Evolutionary conservation across 2,888 invertebrate species (phyloP).

Genomic region (Aromia moschata): DNA sequence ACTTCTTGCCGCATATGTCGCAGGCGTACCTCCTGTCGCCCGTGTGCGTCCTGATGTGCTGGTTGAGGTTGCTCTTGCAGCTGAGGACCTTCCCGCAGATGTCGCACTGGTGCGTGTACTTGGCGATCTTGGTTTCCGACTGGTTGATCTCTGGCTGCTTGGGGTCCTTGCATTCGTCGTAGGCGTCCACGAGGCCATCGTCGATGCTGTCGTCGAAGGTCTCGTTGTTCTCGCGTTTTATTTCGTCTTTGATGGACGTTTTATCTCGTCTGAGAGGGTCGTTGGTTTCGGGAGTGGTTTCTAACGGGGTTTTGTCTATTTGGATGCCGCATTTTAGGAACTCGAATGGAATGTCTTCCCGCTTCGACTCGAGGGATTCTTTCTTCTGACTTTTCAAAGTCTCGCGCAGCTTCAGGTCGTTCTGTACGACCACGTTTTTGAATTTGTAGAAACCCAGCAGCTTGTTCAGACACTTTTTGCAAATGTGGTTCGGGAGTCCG

Average conservation of each 20-base stretch:
- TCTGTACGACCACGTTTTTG: constrained; percentile 39
- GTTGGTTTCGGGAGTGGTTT: not conserved
- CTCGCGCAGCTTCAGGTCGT: constrained; percentile 41
- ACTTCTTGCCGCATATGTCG: constrained; percentile 49
- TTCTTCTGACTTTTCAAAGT: constrained; percentile 16
- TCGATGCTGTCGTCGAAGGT: not conserved
- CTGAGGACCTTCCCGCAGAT: constrained; percentile 49
- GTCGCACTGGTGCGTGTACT: constrained; percentile 46
- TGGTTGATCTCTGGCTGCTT: not conserved
- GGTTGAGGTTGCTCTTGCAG: constrained; percentile 46
- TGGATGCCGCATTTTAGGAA: not conserved
- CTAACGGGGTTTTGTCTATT: not conserved
- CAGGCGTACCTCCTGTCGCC: constrained; percentile 51
- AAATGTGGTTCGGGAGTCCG: constrained; percentile 46
- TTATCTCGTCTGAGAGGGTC: too few species aligned
- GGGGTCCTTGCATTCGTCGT: too few species aligned
- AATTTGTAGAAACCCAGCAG: constrained; percentile 47
- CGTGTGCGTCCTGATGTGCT: constrained; percentile 47
- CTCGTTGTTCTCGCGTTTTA: not conserved
- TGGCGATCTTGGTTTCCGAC: constrained; percentile 13
- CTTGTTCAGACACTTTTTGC: constrained; percentile 44
- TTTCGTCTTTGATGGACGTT: not conserved
- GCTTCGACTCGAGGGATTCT: not conserved
- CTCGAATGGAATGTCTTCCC: not conserved
- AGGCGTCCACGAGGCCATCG: not conserved